Conservation (phyloP, 2,888 invertebrate species). For the Gisinianus flammeolus region DNA sequence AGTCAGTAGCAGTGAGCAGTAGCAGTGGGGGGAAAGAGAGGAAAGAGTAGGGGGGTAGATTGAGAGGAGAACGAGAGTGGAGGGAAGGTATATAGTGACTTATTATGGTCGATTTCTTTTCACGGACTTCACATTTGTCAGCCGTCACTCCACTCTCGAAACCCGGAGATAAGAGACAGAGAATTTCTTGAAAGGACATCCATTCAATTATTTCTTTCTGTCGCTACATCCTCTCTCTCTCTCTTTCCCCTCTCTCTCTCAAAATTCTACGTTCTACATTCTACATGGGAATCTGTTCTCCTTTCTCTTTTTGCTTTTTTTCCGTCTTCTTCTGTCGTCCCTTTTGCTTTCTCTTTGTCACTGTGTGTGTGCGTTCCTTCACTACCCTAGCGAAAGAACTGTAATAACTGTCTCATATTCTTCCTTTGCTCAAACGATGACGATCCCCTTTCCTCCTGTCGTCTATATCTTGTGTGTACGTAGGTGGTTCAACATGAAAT, state of each 20-base stretch:
- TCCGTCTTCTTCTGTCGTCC: background rate
- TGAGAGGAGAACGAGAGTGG: background rate
- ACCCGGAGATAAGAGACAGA: conserved; percentile 9
- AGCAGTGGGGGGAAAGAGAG: background rate
- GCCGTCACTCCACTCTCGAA: conserved; percentile 38
- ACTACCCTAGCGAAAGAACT: background rate
- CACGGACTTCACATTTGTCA: conserved; percentile 43
- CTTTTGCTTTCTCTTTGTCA: background rate
- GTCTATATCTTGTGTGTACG: background rate
- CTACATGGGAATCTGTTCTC: too few relatives aligned
- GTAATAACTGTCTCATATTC: conserved; percentile 16
- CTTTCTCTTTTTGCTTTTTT: background rate
- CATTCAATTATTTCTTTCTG: conserved; percentile 30
- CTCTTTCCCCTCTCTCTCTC: background rate
- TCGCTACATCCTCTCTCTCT: background rate
- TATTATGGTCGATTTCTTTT: conserved; percentile 44
- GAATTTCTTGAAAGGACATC: conserved; percentile 32
- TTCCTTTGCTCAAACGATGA: background rate
- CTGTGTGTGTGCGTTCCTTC: background rate
- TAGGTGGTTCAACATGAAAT: background rate
- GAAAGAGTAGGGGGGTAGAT: background rate
- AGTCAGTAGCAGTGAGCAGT: too few relatives aligned
- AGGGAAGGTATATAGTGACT: conserved; percentile 38
- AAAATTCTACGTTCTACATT: too few relatives aligned
- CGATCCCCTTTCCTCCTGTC: background rate